Evolutionary conservation across 2,888 invertebrate species (phyloP).

Genomic region (Acanthococcus lagerstroemiae): DNA sequence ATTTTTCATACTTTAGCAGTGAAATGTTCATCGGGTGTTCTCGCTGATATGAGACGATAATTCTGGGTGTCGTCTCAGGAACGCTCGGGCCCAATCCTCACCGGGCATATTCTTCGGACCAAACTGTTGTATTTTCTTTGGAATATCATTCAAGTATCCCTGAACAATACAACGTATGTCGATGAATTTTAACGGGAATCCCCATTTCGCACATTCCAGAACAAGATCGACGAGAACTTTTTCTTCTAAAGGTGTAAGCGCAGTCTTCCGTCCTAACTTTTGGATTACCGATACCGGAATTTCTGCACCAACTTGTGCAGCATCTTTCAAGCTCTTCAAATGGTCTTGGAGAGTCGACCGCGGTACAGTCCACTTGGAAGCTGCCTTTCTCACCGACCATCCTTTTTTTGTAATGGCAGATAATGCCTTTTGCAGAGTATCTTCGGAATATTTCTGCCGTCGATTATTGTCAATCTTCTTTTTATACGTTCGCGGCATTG

Average conservation of each 20-base stretch:
- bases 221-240: slow-evolving; percentile 32
- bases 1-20: too few relatives aligned
- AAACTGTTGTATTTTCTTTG: neutral
- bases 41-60: neutral
- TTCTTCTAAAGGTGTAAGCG: slow-evolving; percentile 34
- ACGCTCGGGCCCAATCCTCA: neutral
- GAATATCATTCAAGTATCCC: too few relatives aligned
- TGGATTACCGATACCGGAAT: neutral
- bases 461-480: slow-evolving; percentile 8
- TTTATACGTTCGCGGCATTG: too few relatives aligned
- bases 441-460: slow-evolving; percentile 7
- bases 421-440: slow-evolving; percentile 15
- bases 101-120: neutral
- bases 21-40: too few relatives aligned
- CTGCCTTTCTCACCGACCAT: slow-evolving; percentile 23
- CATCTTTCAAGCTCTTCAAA: neutral
- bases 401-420: slow-evolving; percentile 2
- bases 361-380: slow-evolving; percentile 18
- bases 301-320: too few relatives aligned
- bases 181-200: slow-evolving; percentile 33
- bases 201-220: slow-evolving; percentile 33
- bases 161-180: neutral
- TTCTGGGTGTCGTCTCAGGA: neutral
- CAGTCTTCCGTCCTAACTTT: slow-evolving; percentile 31
- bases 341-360: slow-evolving; percentile 11